These are phyloP conservation scores for Rhea americana DNA, from an alignment of 2,113 vertebrate species.

Conservation along the genomic window DNA sequence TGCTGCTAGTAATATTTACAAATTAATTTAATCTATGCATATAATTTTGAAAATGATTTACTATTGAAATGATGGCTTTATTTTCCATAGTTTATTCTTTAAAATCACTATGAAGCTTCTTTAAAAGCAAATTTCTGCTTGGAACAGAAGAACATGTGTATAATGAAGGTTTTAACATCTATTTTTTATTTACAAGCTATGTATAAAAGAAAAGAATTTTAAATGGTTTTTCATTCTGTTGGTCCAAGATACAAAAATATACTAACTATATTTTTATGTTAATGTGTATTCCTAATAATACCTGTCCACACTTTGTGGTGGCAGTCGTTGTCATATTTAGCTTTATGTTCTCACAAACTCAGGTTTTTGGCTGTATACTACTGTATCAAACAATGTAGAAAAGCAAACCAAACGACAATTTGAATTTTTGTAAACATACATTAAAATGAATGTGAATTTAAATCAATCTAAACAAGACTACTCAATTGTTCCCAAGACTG, in stretches of 20 bases:
- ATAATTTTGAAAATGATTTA: constrained; percentile 3
- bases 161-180: neutral
- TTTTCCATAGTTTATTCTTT: neutral
- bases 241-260: neutral
- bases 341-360: neutral
- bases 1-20: neutral
- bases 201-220: neutral
- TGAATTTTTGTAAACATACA: neutral
- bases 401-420: neutral
- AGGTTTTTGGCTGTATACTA: neutral
- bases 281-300: neutral
- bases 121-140: neutral
- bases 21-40: constrained; percentile 1
- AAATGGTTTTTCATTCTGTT: neutral
- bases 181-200: neutral
- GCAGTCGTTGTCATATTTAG: neutral
- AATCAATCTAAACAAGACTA: constrained; percentile 25
- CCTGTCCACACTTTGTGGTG: neutral
- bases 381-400: neutral
- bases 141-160: neutral
- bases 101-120: neutral
- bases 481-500: neutral
- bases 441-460: constrained; percentile 35
- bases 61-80: neutral
- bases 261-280: neutral